Percentiles rank a stretch among this genome's conserved stretches.
Conservation (phyloP, 2,113 vertebrate genomes). For the Oryzias celebensis region DNA sequence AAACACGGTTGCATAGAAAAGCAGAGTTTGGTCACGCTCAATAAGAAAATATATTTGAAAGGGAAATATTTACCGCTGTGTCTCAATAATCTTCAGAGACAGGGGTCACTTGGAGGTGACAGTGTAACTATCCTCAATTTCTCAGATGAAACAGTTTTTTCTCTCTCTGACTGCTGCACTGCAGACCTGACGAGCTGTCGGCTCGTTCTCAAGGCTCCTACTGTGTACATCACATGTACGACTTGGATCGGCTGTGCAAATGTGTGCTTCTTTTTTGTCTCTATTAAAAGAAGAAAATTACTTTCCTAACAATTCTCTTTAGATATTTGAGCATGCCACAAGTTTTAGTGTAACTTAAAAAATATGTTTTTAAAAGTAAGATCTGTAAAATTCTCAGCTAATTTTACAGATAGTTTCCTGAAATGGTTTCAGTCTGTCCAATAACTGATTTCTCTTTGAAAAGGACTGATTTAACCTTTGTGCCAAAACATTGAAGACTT, state of each 20-base stretch:
- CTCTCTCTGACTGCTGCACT: conserved; percentile 15
- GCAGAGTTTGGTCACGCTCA: conserved; percentile 33
- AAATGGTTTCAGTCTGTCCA: too few species aligned
- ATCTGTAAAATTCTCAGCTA: too few species aligned
- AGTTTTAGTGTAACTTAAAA: too few species aligned
- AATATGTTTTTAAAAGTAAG: too few species aligned
- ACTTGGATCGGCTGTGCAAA: conserved; percentile 11
- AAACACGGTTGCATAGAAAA: conserved; percentile 22
- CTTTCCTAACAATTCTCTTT: too few species aligned
- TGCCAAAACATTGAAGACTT: too few species aligned
- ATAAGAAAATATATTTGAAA: conserved; percentile 46
- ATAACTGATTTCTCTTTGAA: too few species aligned
- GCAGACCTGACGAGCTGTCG: conserved; percentile 43
- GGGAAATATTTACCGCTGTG: conserved; percentile 20
- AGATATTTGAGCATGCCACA: too few species aligned
- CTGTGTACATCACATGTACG: conserved; percentile 8
- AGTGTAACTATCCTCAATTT: conserved; percentile 21
- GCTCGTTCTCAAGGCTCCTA: conserved; percentile 28
- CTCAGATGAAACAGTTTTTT: conserved; percentile 28
- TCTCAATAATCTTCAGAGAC: conserved; percentile 27
- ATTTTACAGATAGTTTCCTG: too few species aligned
- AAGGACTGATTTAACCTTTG: too few species aligned
- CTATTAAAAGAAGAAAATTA: background rate
- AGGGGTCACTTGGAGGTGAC: conserved; percentile 51
- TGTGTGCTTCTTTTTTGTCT: conserved; percentile 10